phyloP scores from a whole-genome alignment of 2,797 vertebrate species.

The Ctenosaura bakeri region DNA sequence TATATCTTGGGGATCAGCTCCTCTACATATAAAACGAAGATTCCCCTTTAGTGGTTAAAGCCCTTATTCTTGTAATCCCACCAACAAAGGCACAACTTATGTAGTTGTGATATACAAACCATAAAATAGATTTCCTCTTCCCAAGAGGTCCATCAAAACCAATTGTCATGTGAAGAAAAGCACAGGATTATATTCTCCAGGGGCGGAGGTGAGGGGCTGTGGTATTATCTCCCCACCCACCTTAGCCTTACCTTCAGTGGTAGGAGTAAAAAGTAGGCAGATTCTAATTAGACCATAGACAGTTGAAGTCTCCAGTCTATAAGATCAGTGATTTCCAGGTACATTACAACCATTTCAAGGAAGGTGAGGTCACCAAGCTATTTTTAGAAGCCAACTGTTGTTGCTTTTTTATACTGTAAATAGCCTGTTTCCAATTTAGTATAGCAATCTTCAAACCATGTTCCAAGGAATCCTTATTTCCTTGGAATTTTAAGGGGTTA shows the following conservation, averaged over 20 bases:
- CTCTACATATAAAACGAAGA: too few species aligned
- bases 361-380: not conserved
- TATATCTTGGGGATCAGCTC: too few species aligned
- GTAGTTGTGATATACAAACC: too few species aligned
- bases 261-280: not conserved
- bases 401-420: not conserved
- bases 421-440: not conserved
- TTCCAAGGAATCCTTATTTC: not conserved
- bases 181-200: not conserved
- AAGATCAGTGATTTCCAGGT: not conserved
- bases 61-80: too few species aligned
- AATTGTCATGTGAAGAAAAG: not conserved
- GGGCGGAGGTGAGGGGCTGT: not conserved
- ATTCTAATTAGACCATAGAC: not conserved
- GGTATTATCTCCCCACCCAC: not conserved
- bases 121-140: too few species aligned
- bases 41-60: too few species aligned
- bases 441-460: not conserved
- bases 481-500: not conserved
- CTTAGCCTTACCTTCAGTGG: not conserved
- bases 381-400: not conserved
- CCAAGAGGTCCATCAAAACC: not conserved
- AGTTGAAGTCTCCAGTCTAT: not conserved
- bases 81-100: too few species aligned
- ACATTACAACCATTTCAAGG: not conserved